Evolutionary conservation across 2,797 vertebrate genomes (phyloP).

Genomic region (Myiotriccus ornatus): DNA sequence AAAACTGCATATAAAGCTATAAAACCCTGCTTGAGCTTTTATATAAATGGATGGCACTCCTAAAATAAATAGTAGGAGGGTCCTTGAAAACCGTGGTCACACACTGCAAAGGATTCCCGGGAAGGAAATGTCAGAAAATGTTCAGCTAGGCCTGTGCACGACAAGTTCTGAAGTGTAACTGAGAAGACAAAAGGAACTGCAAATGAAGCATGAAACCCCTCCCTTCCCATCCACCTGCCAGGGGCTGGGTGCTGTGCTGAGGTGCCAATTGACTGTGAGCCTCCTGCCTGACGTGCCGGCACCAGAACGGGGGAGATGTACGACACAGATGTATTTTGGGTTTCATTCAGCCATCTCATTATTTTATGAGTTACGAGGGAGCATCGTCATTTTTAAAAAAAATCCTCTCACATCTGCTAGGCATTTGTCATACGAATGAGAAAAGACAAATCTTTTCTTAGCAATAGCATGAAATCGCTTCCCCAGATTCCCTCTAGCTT

Average conservation of each 20-base stretch:
- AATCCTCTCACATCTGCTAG: constrained; percentile 31
- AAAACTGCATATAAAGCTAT: not conserved
- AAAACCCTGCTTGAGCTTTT: not conserved
- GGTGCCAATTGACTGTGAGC: constrained; percentile 33
- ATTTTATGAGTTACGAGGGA: not conserved
- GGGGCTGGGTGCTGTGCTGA: not conserved
- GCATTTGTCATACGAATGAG: not conserved
- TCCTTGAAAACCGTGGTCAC: not conserved
- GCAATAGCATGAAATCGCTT: constrained; percentile 36
- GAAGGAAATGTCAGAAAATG: not conserved
- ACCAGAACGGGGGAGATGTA: not conserved
- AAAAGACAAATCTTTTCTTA: constrained; percentile 54
- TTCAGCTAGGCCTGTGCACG: not conserved
- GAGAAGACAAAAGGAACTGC: not conserved
- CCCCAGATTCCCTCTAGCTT: constrained; percentile 32
- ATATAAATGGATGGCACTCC: not conserved
- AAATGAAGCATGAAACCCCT: not conserved
- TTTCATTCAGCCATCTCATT: not conserved
- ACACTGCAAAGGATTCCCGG: not conserved
- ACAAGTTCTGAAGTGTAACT: not conserved
- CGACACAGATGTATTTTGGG: not conserved
- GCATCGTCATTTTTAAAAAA: not conserved
- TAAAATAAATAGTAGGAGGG: not conserved
- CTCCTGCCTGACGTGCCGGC: not conserved
- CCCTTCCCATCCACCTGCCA: not conserved